These are phyloP conservation scores for Drosophila neutralis DNA, from an alignment of 2,888 invertebrate genomes.

Conservation along the genomic window DNA sequence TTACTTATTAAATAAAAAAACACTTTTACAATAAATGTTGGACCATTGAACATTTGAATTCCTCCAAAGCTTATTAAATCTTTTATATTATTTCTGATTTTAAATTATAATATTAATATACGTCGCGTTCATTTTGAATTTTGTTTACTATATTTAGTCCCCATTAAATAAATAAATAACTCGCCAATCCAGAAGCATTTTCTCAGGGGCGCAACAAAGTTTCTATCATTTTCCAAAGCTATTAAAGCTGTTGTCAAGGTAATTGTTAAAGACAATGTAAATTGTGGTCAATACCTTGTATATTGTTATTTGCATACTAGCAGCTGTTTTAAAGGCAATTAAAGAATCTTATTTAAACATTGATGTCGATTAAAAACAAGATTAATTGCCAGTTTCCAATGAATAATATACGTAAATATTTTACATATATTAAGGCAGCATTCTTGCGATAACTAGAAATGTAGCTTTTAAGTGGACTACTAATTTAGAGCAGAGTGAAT, in stretches of 20 bases:
- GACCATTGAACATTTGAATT: too few species aligned
- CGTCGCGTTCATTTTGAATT: not conserved
- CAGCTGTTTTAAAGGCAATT: not conserved
- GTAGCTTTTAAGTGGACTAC: constrained; percentile 3
- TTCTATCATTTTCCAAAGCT: not conserved
- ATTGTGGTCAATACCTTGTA: not conserved
- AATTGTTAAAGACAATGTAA: not conserved
- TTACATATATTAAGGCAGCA: constrained; percentile 14
- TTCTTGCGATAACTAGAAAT: constrained; percentile 8
- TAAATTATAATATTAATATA: not conserved
- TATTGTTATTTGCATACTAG: constrained; percentile 2
- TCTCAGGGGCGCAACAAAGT: not conserved
- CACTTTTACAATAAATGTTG: too few species aligned
- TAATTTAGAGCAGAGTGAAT: constrained; percentile 8
- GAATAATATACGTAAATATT: not conserved
- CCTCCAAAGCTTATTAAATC: too few species aligned
- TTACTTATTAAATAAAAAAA: too few species aligned
- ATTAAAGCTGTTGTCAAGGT: not conserved
- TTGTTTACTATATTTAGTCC: not conserved
- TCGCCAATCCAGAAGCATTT: not conserved
- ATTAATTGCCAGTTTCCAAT: not conserved
- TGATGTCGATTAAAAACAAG: not conserved
- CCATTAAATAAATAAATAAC: not conserved
- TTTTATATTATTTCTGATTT: too few species aligned
- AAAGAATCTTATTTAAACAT: not conserved